These are phyloP conservation scores for Pelochelys cantorii DNA, from an alignment of 2,797 vertebrate species.

Conservation along the genomic window DNA sequence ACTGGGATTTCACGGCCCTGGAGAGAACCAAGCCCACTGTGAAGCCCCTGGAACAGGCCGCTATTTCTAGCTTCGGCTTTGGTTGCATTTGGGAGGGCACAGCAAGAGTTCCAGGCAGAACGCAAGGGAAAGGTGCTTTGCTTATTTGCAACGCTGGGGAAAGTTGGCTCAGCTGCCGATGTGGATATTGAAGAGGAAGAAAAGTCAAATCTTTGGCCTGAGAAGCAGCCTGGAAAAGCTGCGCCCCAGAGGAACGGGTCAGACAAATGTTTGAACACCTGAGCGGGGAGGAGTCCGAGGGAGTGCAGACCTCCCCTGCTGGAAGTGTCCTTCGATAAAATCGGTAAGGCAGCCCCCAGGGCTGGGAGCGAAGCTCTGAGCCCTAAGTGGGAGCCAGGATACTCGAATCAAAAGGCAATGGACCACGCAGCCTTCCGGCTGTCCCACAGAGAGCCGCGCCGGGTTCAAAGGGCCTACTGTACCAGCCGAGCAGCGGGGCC, in stretches of 20 bases:
- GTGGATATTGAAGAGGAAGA: neutral
- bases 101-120: neutral
- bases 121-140: neutral
- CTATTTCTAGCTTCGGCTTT: neutral
- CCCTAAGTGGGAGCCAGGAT: neutral
- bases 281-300: neutral
- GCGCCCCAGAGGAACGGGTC: accelerated
- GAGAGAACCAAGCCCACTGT: neutral
- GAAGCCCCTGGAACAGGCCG: neutral
- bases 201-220: neutral
- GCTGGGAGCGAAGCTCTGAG: neutral
- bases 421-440: no score
- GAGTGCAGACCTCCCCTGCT: neutral
- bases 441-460: no score
- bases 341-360: neutral
- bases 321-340: neutral
- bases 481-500: neutral
- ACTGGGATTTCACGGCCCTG: no score
- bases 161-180: neutral
- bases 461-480: accelerated
- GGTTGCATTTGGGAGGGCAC: neutral
- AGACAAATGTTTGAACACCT: neutral
- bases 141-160: neutral
- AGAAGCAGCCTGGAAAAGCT: neutral
- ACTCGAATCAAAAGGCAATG: neutral